Evolutionary conservation across 2,888 invertebrate species (phyloP), one percentile per base, ranked within the genome.

Genomic region (Gisinianus flammeolus): DNA sequence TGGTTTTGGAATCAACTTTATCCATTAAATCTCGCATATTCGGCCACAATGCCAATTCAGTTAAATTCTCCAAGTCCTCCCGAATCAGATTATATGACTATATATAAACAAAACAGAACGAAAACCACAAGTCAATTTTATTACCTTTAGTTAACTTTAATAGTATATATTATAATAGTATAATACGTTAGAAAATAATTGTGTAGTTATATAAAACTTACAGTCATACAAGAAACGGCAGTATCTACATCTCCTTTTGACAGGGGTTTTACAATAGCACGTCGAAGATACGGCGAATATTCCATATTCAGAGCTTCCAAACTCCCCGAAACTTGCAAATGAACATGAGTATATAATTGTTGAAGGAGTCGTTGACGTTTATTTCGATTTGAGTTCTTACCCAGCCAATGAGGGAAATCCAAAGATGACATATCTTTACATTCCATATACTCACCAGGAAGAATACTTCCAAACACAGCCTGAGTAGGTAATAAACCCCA

Each of bases 331-430:
- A 93, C 85, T 93, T 93, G 87, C 71, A 86, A 85, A 78, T 81
- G 86, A 78, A 94, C 94, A 85, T 98, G 98, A n/a, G 92, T 90
- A 84, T 94, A 92, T 72, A 97, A 89, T 87, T 96, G 95, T 87
- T 93, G 93, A 16, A 93, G 88, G 68, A 97, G 89, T 26, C 97
- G 89, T 67, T 92, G 91, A 86, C 93, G 91, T 88, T 98, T 98
- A 81, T 88, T 91, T 24, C 90, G 88, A 81, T 91, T 92, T 0
- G 98, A 98, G 88, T 97, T 95, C 88, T 96, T 96, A 0, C 99
- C 99, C 75, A 99, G 91, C 98, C 98, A 99, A 56, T 91, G 89
- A 1, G 99, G 99, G 87, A 99, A 99, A 86, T 93, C 92, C 26
- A 97, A 93, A 89, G 93, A 93, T 0, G 91, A 91, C 0, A 90